Conservation (phyloP, 2,797 vertebrate genomes). For the Hippopotamyrus pictus region DNA sequence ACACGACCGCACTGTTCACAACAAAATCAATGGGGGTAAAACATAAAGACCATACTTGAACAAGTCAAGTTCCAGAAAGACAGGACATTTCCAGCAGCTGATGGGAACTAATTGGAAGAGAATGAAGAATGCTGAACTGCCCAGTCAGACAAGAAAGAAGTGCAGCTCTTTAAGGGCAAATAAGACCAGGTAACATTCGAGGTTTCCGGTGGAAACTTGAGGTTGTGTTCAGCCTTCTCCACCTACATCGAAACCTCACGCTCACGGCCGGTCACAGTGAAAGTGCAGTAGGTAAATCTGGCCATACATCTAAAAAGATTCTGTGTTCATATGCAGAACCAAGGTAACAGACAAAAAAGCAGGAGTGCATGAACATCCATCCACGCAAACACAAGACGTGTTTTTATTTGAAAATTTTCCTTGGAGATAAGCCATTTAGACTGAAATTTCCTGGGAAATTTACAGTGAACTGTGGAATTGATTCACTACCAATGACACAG, state of each 20-base stretch:
- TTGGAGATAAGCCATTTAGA: neutral
- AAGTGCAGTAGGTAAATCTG: slow-evolving; percentile 10
- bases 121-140: neutral
- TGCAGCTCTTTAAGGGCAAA: neutral
- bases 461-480: slow-evolving; percentile 1
- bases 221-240: slow-evolving; percentile 13
- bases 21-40: neutral
- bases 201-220: slow-evolving; percentile 31
- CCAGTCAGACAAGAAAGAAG: neutral
- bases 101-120: neutral
- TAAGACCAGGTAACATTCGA: neutral
- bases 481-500: neutral
- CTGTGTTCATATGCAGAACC: neutral
- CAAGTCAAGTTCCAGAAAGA: neutral
- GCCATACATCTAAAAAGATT: neutral
- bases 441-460: neutral
- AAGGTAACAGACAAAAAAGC: neutral
- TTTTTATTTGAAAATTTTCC: neutral
- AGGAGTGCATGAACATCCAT: neutral
- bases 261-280: slow-evolving; percentile 17
- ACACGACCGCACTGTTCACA: neutral
- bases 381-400: neutral
- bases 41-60: neutral
- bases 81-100: neutral
- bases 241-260: slow-evolving; percentile 14